Evolutionary conservation across 2,797 vertebrate species (phyloP).

Genomic region (Coregonus ussuriensis): DNA sequence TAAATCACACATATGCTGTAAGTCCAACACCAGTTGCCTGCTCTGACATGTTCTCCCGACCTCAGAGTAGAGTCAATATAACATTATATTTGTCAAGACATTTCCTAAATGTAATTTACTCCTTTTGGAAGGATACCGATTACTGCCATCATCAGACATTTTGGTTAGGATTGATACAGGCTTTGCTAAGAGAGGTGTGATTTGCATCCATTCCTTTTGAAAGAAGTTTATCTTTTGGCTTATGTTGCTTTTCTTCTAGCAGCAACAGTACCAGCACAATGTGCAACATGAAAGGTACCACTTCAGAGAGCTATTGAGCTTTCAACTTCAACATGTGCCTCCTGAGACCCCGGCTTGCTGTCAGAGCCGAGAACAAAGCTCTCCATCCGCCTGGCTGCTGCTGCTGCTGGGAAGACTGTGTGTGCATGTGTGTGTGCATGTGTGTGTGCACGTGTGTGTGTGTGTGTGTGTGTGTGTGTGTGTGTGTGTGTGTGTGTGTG

Average conservation of each 20-base stretch:
- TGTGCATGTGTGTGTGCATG: background rate
- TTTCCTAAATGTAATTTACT: conserved; percentile 7
- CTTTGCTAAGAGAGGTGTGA: conserved; percentile 18
- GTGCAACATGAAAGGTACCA: conserved; percentile 73
- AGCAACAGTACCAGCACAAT: conserved; percentile 41
- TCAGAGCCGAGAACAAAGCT: conserved; percentile 69
- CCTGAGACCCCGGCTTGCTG: conserved; percentile 71
- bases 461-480: background rate
- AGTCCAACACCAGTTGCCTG: background rate
- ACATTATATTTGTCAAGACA: background rate
- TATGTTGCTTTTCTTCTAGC: conserved; percentile 48
- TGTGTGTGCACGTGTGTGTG: background rate
- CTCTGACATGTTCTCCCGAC: background rate
- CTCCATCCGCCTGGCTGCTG: conserved; percentile 52
- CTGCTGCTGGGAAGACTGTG: conserved; percentile 3
- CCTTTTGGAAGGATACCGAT: conserved; percentile 26
- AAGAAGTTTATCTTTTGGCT: conserved; percentile 52
- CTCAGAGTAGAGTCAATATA: background rate
- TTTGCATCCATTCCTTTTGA: conserved; percentile 49
- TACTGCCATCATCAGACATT: background rate
- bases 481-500: background rate
- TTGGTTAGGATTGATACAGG: background rate
- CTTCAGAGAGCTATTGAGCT: conserved; percentile 72
- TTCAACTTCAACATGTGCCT: conserved; percentile 70
- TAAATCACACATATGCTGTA: background rate